phyloP scores from a whole-genome alignment of 2,888 invertebrate species.

The Diabrotica balteata region DNA sequence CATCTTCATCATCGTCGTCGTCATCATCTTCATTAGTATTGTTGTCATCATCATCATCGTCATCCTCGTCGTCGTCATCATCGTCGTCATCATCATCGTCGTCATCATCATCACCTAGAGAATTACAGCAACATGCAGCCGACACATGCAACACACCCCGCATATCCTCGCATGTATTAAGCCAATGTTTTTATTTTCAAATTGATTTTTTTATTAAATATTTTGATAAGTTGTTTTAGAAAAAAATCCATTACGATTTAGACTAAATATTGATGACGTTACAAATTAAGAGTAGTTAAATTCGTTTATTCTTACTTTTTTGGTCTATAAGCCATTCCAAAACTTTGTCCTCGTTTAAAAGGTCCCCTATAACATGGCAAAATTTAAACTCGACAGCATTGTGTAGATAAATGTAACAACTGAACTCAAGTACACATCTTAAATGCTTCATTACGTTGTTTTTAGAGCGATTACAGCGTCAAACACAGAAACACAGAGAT shows the following conservation, averaged over 20 bases:
- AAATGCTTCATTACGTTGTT: no score
- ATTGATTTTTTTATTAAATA: neutral
- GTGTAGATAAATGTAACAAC: no score
- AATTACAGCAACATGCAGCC: conserved; percentile 60
- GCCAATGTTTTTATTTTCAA: conserved; percentile 31
- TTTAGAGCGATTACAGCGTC: no score
- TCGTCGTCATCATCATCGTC: conserved; percentile 50
- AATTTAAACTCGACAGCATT: conserved; percentile 6
- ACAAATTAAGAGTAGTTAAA: conserved; percentile 38
- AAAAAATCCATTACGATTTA: conserved; percentile 5
- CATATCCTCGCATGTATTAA: conserved; percentile 36
- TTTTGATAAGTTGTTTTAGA: conserved; percentile 7
- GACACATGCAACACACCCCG: conserved; percentile 53
- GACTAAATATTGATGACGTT: conserved; percentile 15
- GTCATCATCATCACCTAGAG: conserved; percentile 59
- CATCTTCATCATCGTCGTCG: conserved; percentile 58
- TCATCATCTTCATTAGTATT: conserved; percentile 63
- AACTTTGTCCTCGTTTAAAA: conserved; percentile 93
- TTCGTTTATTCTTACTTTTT: conserved; percentile 88
- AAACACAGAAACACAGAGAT: no score
- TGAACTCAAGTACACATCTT: no score
- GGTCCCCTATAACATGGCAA: conserved; percentile 79
- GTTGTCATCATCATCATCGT: conserved; percentile 60
- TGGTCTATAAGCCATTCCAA: conserved; percentile 95
- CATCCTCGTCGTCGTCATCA: conserved; percentile 63